phyloP scores from a whole-genome alignment of 2,888 invertebrate genomes.

The Nematopogon swammerdamellus region DNA sequence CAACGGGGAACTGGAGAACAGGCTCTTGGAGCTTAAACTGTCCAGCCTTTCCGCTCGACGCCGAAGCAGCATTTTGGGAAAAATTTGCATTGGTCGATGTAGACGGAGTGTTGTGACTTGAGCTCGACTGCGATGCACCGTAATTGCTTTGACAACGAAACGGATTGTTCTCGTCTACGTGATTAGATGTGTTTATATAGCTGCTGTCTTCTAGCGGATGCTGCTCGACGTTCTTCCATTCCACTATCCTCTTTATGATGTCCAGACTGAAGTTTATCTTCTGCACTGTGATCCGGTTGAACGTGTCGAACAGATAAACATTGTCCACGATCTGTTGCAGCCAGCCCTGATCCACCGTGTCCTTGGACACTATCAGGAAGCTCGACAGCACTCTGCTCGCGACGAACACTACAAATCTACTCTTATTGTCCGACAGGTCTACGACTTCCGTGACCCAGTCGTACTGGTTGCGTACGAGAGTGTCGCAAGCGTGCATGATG shows the following conservation, averaged over 20 bases:
- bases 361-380: constrained; percentile 80
- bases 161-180: constrained; percentile 43
- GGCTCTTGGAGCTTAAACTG: constrained; percentile 40
- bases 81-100: constrained; percentile 3
- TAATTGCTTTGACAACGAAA: constrained; percentile 38
- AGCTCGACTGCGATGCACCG: constrained; percentile 26
- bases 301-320: constrained; percentile 62
- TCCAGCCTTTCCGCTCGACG: constrained; percentile 25
- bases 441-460: constrained; percentile 83
- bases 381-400: constrained; percentile 78
- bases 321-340: constrained; percentile 73
- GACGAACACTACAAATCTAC: constrained; percentile 78
- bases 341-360: constrained; percentile 77
- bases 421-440: constrained; percentile 71
- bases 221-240: constrained; percentile 81
- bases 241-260: constrained; percentile 81
- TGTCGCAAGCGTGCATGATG: constrained; percentile 76
- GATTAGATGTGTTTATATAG: constrained; percentile 34
- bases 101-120: constrained; percentile 20
- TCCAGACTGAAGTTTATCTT: constrained; percentile 83
- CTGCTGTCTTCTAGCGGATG: constrained; percentile 75
- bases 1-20: constrained; percentile 30
- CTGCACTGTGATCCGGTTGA: constrained; percentile 63
- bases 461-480: constrained; percentile 75
- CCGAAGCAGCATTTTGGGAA: constrained; percentile 39